Base-by-base conservation (phyloP, 2,888 invertebrate species). In the Ametastegia equiseti region DNA sequence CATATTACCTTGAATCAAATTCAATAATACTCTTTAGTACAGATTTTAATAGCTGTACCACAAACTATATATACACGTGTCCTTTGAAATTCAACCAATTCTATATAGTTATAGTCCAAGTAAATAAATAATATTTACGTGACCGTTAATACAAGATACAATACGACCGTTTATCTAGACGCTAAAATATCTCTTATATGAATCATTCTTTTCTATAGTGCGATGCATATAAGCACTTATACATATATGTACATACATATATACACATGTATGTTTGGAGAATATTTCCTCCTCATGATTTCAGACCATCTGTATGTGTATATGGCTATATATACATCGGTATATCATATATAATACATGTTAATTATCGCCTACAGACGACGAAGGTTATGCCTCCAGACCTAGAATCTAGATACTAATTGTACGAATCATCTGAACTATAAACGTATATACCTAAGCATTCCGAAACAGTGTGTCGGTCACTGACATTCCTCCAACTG, bases 401-500 rank as follows among this genome's bases (percentile, higher is more conserved):
- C 9, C 2, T 54, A 54, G 3, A 50, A 50, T 50, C 9, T 6
- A 54, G 9, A 54, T 11, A 54, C 11, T 33, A 33, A 63, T 33
- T 63, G n/a, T 63, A 33, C 7, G 63, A 63, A 63, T 63, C n/a
- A 63, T 63, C n/a, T n/a, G n/a, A n/a, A n/a, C n/a, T n/a, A n/a
- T n/a, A n/a, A n/a, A n/a, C n/a, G n/a, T n/a, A 6, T n/a, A 33
- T 15, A 7, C 63, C 33, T 33, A 30, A n/a, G 6, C 0, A 33
- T 63, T 63, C 15, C 63, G 15, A 36, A 33, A 33, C 33, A 63
- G 33, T n/a, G 42, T 3, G 7, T 63, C 33, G 63, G 63, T 63
- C 63, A 63, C 63, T 63, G 33, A 63, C 33, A 63, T 63, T 33
- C n/a, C 1, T 9, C 7, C 5, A 23, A 54, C 23, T 3, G n/a